These are phyloP conservation scores for Drosophila ficusphila DNA, from an alignment of 1,140 invertebrate genomes.

Conservation along the genomic window DNA sequence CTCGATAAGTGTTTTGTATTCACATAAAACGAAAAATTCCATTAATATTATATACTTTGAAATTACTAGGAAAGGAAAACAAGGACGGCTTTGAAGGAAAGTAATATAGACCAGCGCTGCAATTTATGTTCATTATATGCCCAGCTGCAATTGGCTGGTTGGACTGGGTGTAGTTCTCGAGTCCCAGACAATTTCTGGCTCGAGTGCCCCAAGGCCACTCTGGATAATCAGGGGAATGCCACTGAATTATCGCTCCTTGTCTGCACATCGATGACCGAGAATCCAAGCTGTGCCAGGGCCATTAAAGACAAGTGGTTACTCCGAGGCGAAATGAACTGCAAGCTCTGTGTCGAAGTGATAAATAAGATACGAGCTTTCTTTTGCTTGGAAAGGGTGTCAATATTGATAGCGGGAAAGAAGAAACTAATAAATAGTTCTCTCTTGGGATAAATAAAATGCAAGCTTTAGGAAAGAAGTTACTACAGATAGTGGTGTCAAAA, in stretches of 20 bases:
- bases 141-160: slow-evolving; percentile 11
- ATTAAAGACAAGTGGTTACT: background rate
- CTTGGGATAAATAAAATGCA: too few species aligned
- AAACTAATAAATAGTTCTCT: too few species aligned
- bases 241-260: slow-evolving; percentile 9
- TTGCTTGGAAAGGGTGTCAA: background rate
- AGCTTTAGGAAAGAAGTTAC: too few species aligned
- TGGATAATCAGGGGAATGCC: slow-evolving; percentile 7
- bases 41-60: too few species aligned
- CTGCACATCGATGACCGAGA: background rate
- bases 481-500: too few species aligned
- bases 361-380: background rate
- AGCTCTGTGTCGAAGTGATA: background rate
- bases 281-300: background rate
- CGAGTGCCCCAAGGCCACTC: slow-evolving; percentile 18
- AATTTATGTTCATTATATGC: slow-evolving; percentile 62
- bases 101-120: slow-evolving; percentile 20
- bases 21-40: too few species aligned
- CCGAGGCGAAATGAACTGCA: background rate
- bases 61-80: slow-evolving; percentile 34
- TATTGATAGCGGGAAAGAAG: too few species aligned
- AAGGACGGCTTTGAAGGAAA: background rate
- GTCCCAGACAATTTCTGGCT: slow-evolving; percentile 17
- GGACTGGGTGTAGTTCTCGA: slow-evolving; percentile 10
- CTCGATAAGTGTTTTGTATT: slow-evolving; percentile 1